phyloP scores from a whole-genome alignment of 2,888 invertebrate species.

The Spicauda simplicius region DNA sequence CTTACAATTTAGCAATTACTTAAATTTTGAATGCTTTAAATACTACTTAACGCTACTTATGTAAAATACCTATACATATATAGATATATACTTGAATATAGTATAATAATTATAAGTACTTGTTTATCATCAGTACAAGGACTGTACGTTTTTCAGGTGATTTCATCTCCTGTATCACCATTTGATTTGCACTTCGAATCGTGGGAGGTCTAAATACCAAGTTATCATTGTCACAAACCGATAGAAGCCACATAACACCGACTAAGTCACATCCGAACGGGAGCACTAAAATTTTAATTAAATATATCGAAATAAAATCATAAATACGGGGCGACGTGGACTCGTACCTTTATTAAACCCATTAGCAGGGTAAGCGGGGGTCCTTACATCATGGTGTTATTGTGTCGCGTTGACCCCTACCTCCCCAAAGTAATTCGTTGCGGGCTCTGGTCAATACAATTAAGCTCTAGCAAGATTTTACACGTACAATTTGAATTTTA shows the following conservation, averaged over 20 bases:
- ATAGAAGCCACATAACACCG: neutral
- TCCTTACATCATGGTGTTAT: constrained; percentile 71
- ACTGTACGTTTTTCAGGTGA: no score
- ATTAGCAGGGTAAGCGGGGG: constrained; percentile 69
- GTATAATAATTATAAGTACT: no score
- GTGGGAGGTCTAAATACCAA: no score
- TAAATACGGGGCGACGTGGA: constrained; percentile 75
- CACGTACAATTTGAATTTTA: constrained; percentile 83
- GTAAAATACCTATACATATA: no score
- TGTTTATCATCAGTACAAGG: no score
- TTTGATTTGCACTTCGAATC: no score
- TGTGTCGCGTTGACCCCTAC: constrained; percentile 53
- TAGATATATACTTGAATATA: no score
- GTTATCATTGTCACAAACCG: neutral
- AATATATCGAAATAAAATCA: constrained; percentile 82
- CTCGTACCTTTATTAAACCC: constrained; percentile 82
- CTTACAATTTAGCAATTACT: no score
- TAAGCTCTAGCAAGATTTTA: constrained; percentile 80
- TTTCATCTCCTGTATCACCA: no score
- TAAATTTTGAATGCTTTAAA: no score
- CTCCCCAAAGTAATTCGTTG: constrained; percentile 53
- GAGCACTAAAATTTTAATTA: constrained; percentile 79
- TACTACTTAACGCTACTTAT: no score
- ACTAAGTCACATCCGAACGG: constrained; percentile 9
- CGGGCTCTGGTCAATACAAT: constrained; percentile 78